Evolutionary conservation across 2,113 vertebrate genomes (phyloP), one percentile per base, ranked within the genome.

Genomic region (Parus major): DNA sequence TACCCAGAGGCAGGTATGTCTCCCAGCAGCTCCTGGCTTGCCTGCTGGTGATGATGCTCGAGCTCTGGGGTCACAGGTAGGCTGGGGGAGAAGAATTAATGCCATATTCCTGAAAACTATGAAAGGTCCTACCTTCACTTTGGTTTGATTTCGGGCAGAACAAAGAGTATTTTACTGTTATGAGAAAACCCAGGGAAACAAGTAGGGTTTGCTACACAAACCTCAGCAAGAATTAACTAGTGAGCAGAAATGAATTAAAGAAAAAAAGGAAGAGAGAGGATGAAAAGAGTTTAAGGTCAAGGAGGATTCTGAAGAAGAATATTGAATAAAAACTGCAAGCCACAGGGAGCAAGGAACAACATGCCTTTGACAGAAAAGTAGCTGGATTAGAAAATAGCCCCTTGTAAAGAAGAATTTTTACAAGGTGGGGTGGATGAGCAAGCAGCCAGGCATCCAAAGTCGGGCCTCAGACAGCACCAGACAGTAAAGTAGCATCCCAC

Each of bases 341-440:
- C 35, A 36, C 82, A 53, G 65, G 72, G 31, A 89, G 61, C n/a
- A 23, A 24, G 57, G 77, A 84, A 93, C 49, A 93, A 89, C 36
- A 75, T 24, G 42, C 31, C 77, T 91, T 89, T 94, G 64, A 75
- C 71, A n/a, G 81, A 88, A 83, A 59, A 29, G 75, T 15, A 59
- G 12, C 68, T 81, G 82, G 27, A 81, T 73, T 80, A 90, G 88
- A 95, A 90, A 94, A 52, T 3, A 81, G 47, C 19, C 90, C 88
- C 84, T 86, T 94, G 71, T 88, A 39, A 85, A 36, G 35, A 64
- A 90, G 59, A 86, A 81, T 82, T 93, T 95, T 95, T 90, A 78
- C 0, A 10, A 90, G 76, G 59, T 73, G 64, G 42, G 8, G 27
- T 92, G 88, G 55, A 88, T 90, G 91, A 97, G 64, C 71, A 86